Base-by-base conservation (phyloP, 2,797 vertebrate genomes). In the Pampus argenteus region DNA sequence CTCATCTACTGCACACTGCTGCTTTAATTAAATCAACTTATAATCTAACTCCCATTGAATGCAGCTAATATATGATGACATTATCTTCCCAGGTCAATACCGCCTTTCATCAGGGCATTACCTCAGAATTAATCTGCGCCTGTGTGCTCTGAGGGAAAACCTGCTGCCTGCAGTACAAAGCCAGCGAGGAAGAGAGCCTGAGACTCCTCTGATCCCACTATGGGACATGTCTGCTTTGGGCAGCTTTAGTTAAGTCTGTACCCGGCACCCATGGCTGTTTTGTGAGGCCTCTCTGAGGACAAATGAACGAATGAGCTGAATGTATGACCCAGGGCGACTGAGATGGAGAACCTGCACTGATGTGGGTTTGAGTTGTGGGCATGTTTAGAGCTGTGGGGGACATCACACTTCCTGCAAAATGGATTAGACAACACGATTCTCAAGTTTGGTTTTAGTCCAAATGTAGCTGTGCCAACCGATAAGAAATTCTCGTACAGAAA, bases 51-150 rank as follows among this genome's bases (percentile, higher is more conserved):
- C 62, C 56, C 71, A 70, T 66, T 47, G 73, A 83, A 72, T 52
- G 1, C 52, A 50, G 66, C 69, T 84, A 79, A 84, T 81, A 61
- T 67, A 56, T 55, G 74, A 83, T 80, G 76, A 78, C 87, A 84
- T 86, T 83, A 87, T 87, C 78, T 67, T 66, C 62, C 66, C 54
- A 63, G 82, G 82, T 87, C 86, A 76, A 79, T 82, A 77, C 54
- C 23, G 48, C 3, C 75, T 66, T 71, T 81, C 78, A 79, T 52
- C 23, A 28, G 74, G 61, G 75, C 51, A 56, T 79, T 66, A 25
- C 58, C 69, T 75, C 62, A 51, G 56, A 82, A 74, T 85, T 45
- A 78, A 84, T 85, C 74, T 74, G 62, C 22, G 44, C 25, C 73
- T 28, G 8, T 49, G 51, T n/a, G 67, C 71, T 64, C 28, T 31